Evolutionary conservation across 2,888 invertebrate genomes (phyloP), one percentile per base, ranked within the genome.

Genomic region (Pegoplata infirma): DNA sequence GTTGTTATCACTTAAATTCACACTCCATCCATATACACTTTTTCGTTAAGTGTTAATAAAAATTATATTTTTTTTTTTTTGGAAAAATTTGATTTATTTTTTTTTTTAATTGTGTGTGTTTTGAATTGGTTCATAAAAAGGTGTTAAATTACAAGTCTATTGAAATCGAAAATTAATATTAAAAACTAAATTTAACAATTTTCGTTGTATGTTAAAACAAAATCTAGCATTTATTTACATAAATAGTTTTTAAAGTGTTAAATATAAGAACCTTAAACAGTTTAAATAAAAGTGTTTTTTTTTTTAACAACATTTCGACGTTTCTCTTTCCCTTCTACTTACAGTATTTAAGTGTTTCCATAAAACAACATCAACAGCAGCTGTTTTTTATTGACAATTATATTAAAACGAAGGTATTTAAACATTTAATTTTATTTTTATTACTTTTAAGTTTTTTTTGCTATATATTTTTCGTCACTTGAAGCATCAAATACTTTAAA

Each of bases 371-470:
- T 16, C 49, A 44, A 58, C 72, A 61, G 49, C 79, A 71, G 67
- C 79, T 79, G 79, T 58, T 16, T 63, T 72, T 71, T 56, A 79
- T 75, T 75, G 56, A 61, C 71, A 73, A 73, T 47, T 53, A 64
- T 68, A 46, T 61, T 3, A 68, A 68, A 68, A 64, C 32, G 12
- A 76, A 68, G 75, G 75, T 75, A 75, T 75, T 61, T 68, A 61
- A 46, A n/a, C n/a, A 49, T 32, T 32, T 32, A 5, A 3, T n/a
- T 16, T 3, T 47, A 47, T 10, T 12, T 44, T 32, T n/a, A n/a
- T n/a, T n/a, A n/a, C n/a, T 71, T 64, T 19, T 61, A 23, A 25
- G 3, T 32, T 28, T 44, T 16, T 71, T 14, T 32, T 10, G 8
- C 10, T 32, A n/a, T n/a, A n/a, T n/a, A n/a, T n/a, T n/a, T n/a